A percentile compares a stretch with the other conserved stretches of the same genome.
These are phyloP conservation scores for Cheilosia vulpina DNA, from an alignment of 2,888 invertebrate genomes.

Conservation along the genomic window DNA sequence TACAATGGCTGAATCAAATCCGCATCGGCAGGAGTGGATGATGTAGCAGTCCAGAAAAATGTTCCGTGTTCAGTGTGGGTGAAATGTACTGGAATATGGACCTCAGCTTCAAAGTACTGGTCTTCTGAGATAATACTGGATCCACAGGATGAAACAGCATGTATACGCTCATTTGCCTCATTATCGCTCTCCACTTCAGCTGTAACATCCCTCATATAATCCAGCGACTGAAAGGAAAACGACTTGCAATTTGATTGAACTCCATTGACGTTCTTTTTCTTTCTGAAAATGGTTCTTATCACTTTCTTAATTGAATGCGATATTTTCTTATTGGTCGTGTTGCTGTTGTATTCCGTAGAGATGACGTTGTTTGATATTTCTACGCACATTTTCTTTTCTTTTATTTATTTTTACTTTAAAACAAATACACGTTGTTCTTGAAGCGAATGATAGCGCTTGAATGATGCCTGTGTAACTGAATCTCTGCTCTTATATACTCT, in stretches of 20 bases:
- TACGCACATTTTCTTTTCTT: conserved; percentile 79
- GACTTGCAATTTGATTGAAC: conserved; percentile 76
- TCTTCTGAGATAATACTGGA: conserved; percentile 78
- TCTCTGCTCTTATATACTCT: conserved; percentile 80
- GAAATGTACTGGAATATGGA: conserved; percentile 89
- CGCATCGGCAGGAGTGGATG: conserved; percentile 78
- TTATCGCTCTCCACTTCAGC: conserved; percentile 80
- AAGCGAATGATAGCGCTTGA: conserved; percentile 79
- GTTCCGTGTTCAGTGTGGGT: conserved; percentile 91
- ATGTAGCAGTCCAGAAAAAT: conserved; percentile 92
- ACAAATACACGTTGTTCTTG: conserved; percentile 77
- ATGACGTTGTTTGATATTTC: conserved; percentile 78
- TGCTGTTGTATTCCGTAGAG: conserved; percentile 76
- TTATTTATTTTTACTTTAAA: conserved; percentile 3
- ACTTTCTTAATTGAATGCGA: conserved; percentile 88
- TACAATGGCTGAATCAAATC: conserved; percentile 81
- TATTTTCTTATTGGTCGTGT: conserved; percentile 84
- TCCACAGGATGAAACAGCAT: conserved; percentile 63
- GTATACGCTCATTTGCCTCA: conserved; percentile 80
- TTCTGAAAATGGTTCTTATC: conserved; percentile 87
- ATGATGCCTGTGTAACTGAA: conserved; percentile 80
- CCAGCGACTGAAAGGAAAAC: conserved; percentile 81
- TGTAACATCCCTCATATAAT: conserved; percentile 81
- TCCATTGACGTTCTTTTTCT: conserved; percentile 82
- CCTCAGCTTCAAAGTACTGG: conserved; percentile 80